A percentile compares a stretch with the other conserved stretches of the same genome.
phyloP scores from a whole-genome alignment of 2,797 vertebrate genomes.

The Epinephelus awoara region DNA sequence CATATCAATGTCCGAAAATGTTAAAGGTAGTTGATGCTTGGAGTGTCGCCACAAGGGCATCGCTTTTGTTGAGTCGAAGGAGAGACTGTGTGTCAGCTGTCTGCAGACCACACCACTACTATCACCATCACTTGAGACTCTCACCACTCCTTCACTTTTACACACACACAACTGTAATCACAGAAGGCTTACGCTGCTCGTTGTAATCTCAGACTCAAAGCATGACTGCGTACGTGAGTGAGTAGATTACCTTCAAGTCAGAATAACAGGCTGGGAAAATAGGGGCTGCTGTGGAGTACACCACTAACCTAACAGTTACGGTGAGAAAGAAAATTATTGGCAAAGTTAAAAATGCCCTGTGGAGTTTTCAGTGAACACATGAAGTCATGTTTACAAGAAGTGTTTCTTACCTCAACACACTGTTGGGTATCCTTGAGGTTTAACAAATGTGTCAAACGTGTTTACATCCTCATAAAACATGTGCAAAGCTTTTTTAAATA shows the following conservation, averaged over 20 bases:
- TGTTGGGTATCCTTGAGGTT: not conserved
- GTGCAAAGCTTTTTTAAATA: not conserved
- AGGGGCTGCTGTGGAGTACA: not conserved
- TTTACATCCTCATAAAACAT: not conserved
- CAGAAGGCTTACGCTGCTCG: slow-evolving; percentile 39
- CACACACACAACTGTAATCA: slow-evolving; percentile 39
- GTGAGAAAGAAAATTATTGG: not conserved
- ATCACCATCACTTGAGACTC: slow-evolving; percentile 44
- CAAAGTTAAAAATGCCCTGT: not conserved
- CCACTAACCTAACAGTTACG: not conserved
- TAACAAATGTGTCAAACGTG: not conserved
- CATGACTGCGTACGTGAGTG: slow-evolving; percentile 25
- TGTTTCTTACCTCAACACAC: not conserved
- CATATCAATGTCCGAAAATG: not conserved
- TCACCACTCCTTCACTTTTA: slow-evolving; percentile 31
- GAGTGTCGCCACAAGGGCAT: not conserved
- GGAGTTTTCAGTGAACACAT: not conserved
- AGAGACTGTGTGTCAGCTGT: slow-evolving; percentile 24
- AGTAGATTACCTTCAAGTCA: slow-evolving; percentile 44
- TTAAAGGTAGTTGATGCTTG: too few relatives aligned
- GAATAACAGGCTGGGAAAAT: slow-evolving; percentile 10
- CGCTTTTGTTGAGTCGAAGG: slow-evolving; percentile 22
- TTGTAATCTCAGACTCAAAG: slow-evolving; percentile 53
- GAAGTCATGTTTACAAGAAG: not conserved
- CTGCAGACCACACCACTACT: slow-evolving; percentile 38